These are phyloP conservation scores for Drosophila rufa DNA, from an alignment of 1,140 invertebrate species.

Conservation along the genomic window DNA sequence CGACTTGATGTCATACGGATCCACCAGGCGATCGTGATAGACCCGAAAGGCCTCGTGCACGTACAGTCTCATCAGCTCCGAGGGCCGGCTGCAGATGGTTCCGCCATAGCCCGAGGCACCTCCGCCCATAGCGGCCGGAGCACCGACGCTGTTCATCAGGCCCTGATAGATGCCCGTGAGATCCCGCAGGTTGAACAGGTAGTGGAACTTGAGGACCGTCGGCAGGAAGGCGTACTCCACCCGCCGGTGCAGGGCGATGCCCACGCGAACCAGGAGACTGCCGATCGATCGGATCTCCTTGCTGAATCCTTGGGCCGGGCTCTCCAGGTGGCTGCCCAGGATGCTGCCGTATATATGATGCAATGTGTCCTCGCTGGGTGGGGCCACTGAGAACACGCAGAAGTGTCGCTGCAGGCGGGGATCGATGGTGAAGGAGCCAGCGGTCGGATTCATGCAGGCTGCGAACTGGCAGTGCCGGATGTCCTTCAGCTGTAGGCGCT, in stretches of 20 bases:
- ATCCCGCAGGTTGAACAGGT: constrained; percentile 97
- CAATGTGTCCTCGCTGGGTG: constrained; percentile 92
- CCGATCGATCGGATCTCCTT: constrained; percentile 87
- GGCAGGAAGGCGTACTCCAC: constrained; percentile 93
- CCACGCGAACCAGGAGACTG: constrained; percentile 90
- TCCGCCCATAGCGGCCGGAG: constrained; percentile 39
- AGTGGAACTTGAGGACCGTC: constrained; percentile 98
- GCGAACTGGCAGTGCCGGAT: constrained; percentile 97
- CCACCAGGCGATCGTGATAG: constrained; percentile 96
- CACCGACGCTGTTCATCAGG: constrained; percentile 84
- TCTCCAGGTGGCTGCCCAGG: constrained; percentile 91
- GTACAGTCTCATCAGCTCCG: constrained; percentile 93
- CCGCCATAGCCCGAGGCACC: constrained; percentile 55
- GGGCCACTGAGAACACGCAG: constrained; percentile 95
- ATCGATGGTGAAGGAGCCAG: constrained; percentile 97
- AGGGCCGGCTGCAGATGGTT: constrained; percentile 88
- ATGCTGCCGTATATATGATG: constrained; percentile 95
- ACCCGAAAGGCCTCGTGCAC: constrained; percentile 96
- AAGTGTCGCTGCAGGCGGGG: constrained; percentile 96
- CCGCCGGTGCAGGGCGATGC: constrained; percentile 92
- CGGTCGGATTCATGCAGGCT: constrained; percentile 98
- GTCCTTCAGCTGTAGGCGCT: constrained; percentile 95
- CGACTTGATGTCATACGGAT: constrained; percentile 90
- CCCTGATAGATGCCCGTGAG: constrained; percentile 95
- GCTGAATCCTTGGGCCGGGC: constrained; percentile 89